Conservation (phyloP, 2,888 invertebrate genomes). For the Uropetala carovei region DNA sequence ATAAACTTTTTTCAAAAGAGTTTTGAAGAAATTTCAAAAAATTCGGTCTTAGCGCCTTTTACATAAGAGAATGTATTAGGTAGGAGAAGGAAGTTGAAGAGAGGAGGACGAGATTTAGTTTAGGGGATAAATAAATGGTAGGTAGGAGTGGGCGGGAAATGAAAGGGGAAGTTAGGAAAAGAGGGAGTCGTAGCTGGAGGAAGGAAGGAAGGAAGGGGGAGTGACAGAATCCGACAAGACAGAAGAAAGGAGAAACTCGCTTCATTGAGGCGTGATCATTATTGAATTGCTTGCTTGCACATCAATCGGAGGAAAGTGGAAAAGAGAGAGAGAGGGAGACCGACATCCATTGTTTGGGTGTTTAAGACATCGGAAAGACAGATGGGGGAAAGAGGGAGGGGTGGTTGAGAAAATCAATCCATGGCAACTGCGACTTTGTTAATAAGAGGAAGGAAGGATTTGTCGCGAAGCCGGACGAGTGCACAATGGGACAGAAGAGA, state of each 20-base stretch:
- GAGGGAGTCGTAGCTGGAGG: not conserved
- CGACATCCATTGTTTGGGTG: not conserved
- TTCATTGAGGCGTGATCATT: not conserved
- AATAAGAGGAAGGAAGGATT: not conserved
- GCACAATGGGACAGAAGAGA: not conserved
- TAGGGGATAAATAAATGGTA: no score
- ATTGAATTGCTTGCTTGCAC: not conserved
- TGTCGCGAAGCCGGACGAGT: not conserved
- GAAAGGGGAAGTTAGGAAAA: no score
- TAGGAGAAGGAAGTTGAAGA: no score
- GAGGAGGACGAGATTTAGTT: no score
- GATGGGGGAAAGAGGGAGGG: not conserved
- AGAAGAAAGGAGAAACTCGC: not conserved
- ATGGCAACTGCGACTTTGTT: not conserved
- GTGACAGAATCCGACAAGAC: no score
- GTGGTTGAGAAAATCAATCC: not conserved
- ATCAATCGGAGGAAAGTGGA: not conserved
- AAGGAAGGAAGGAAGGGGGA: not conserved
- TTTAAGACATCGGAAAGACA: not conserved
- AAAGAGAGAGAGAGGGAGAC: not conserved
- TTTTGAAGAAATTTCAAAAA: no score
- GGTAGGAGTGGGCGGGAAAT: no score
- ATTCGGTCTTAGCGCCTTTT: no score
- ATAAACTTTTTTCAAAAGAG: no score
- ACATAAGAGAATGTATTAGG: no score